Evolutionary conservation across 2,888 invertebrate genomes (phyloP), one percentile per base, ranked within the genome.

Genomic region (Lysandra coridon): DNA sequence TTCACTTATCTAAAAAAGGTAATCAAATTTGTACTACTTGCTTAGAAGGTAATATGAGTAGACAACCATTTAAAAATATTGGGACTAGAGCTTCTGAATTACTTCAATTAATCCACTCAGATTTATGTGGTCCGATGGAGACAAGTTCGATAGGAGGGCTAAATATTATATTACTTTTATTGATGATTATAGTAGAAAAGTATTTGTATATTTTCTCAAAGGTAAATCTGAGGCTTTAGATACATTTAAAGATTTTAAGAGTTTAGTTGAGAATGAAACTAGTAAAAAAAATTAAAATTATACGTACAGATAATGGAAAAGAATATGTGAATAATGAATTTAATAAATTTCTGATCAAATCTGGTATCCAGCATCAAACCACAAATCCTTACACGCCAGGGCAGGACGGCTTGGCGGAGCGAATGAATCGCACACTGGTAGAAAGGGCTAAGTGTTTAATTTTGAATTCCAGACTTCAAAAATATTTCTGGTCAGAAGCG

Each of bases 341-440:
- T 81, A 62, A 78, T 44, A 3, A 64, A 33, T 10, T 83, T 23
- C 12, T 79, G 81, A 17, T 79, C 10, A 2, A 23, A 23, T 23
- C 23, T 23, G 23, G 23, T 80, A 87, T 86, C 2, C 44, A 74
- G 2, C 84, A 85, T 78, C 80, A 84, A 79, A 80, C 81, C 0
- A 82, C 84, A 0, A 81, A 83, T 33, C 82, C 86, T 1, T 83
- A 85, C 73, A 84, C 82, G 2, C 44, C 44, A 44, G 44, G 10
- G 44, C 44, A 44, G 44, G 10, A 44, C 44, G 44, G 44, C 7
- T 44, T 44, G 44, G 44, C 44, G 44, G 44, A 44, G 44, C 44
- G 44, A 44, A 44, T 44, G 44, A 44, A 44, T 44, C 44, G 10
- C 44, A 44, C 44, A 44, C 44, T 81, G 10, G 73, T 82, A 10